phyloP scores from a whole-genome alignment of 2,113 vertebrate genomes.

The Gnathonemus echidnorhynchus region DNA sequence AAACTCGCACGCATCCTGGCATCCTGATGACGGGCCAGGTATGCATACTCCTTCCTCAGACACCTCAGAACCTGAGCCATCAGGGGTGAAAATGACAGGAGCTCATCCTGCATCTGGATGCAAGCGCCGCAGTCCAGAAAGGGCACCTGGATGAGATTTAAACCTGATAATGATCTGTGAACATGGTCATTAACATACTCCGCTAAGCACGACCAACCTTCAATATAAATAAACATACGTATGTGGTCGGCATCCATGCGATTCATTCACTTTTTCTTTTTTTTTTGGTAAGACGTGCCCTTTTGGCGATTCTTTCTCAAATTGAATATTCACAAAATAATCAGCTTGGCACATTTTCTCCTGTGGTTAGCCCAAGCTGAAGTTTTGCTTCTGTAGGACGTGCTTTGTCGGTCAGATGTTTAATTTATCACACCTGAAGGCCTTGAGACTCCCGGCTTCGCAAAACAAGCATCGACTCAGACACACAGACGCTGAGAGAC shows the following conservation, averaged over 20 bases:
- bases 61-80: not conserved
- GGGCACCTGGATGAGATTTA: not conserved
- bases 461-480: not conserved
- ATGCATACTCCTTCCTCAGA: not conserved
- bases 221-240: not conserved
- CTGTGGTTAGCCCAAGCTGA: not conserved
- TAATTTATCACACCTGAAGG: not conserved
- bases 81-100: not conserved
- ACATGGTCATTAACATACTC: not conserved
- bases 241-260: not conserved
- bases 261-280: not conserved
- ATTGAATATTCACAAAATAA: slow-evolving; percentile 12
- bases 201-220: not conserved
- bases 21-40: not conserved
- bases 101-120: not conserved
- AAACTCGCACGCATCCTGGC: not conserved
- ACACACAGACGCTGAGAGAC: not conserved
- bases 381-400: not conserved
- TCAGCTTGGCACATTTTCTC: not conserved
- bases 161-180: not conserved
- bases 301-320: not conserved
- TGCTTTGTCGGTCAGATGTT: not conserved
- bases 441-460: not conserved
- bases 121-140: not conserved
- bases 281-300: not conserved